phyloP scores from a whole-genome alignment of 2,113 vertebrate species.

The Rostratula benghalensis region DNA sequence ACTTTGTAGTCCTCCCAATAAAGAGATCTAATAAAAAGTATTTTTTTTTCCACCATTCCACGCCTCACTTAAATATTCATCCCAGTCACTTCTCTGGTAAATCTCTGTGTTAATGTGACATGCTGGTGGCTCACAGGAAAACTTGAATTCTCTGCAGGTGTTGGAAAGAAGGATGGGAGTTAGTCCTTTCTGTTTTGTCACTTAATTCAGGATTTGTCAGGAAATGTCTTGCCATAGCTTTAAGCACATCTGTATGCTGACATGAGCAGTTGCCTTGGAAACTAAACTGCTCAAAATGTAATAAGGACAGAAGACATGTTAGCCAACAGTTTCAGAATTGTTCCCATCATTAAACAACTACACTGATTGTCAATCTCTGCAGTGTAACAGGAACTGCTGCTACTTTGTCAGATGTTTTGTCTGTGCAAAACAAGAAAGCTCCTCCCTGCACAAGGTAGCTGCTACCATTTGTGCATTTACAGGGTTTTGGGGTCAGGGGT shows the following conservation, averaged over 20 bases:
- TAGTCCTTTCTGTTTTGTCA: not conserved
- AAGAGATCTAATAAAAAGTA: not conserved
- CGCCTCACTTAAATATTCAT: not conserved
- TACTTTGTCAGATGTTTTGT: not conserved
- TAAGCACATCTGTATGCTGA: slow-evolving; percentile 50
- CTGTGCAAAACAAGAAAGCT: not conserved
- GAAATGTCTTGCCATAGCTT: slow-evolving; percentile 31
- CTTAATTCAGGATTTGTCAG: not conserved
- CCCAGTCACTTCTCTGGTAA: not conserved
- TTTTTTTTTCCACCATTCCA: not conserved
- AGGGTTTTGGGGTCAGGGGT: rapidly evolving
- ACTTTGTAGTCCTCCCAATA: not conserved
- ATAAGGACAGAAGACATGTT: slow-evolving; percentile 14
- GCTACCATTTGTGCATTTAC: not conserved
- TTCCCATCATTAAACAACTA: not conserved
- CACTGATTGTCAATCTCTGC: not conserved
- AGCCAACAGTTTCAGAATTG: slow-evolving; percentile 32
- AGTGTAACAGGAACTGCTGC: not conserved
- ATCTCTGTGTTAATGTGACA: not conserved
- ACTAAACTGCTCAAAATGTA: slow-evolving; percentile 66
- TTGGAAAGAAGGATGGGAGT: not conserved
- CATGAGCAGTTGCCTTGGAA: slow-evolving; percentile 64
- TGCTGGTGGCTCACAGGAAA: not conserved
- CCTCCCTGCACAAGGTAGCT: not conserved
- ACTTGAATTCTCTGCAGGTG: not conserved